Evolutionary conservation across 2,113 vertebrate species (phyloP), one percentile per base, ranked within the genome.

Genomic region (Scophthalmus maximus): DNA sequence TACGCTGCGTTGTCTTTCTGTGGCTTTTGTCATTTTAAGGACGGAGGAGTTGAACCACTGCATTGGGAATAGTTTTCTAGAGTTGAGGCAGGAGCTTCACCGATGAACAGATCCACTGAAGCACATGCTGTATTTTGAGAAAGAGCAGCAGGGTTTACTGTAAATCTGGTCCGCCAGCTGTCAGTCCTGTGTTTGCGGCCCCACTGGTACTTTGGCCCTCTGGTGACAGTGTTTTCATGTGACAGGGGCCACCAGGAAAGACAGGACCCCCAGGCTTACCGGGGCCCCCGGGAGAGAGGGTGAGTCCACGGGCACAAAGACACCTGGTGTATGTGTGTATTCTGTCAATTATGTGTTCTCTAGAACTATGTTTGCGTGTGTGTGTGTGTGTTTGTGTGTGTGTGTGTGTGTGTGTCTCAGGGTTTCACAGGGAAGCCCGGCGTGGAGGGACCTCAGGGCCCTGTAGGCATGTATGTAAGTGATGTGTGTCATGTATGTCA

Each of bases 401-500:
- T 74, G 11, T 71, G 34, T 58, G 30, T 79, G 25, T 73, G n/a
- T 85, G 10, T 18, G 18, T 49, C 60, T 74, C 82, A 97, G 96
- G 96, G 96, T 27, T 92, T 95, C 61, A 90, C 91, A 55, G 96
- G 96, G 56, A 95, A 96, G 67, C 81, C 91, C 0, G 96, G 96
- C 57, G 17, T 26, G 1, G 94, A 94, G 49, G 96, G 96, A 76
- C 92, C 90, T 0, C 96, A 97, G 81, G 96, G 95, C 78, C 88
- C 90, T 60, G 95, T 97, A 61, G 96, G 96, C 91, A 91, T 93
- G 92, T 92, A 95, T 82, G 96, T 97, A 93, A 97, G 96, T 96
- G 92, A 87, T 46, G 69, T 72, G 12, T 23, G 55, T 57, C 30
- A 20, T 56, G 52, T 57, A 18, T 36, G 68, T 84, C 55, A 86